These are phyloP conservation scores for Hyalella azteca DNA, from an alignment of 2,888 invertebrate genomes.

Conservation along the genomic window DNA sequence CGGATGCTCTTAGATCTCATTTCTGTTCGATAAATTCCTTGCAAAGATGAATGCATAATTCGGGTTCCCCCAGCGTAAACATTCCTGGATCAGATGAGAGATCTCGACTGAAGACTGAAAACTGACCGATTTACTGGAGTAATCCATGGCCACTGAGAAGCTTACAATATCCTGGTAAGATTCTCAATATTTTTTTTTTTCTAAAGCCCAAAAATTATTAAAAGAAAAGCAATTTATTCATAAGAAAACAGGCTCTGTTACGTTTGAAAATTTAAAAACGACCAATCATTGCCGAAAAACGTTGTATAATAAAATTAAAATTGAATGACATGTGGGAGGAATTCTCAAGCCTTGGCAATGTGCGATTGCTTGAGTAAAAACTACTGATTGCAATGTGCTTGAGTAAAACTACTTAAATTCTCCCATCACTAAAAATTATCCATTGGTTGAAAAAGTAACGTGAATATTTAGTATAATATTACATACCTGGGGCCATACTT, in stretches of 20 bases:
- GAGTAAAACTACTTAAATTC: no score
- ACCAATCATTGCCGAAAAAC: not conserved
- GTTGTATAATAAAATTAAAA: not conserved
- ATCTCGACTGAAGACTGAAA: not conserved
- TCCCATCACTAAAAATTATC: no score
- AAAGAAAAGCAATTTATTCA: not conserved
- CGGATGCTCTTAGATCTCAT: slow-evolving; percentile 25
- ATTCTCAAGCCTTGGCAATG: no score
- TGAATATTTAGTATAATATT: no score
- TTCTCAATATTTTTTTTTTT: not conserved
- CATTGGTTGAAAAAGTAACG: no score
- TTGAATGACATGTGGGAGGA: no score
- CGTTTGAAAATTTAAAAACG: not conserved
- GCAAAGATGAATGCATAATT: slow-evolving; percentile 16
- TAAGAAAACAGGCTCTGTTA: not conserved
- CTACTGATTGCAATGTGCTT: no score
- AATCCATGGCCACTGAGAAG: not conserved
- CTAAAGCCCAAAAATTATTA: not conserved
- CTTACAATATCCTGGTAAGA: not conserved
- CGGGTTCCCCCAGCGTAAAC: not conserved
- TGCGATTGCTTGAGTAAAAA: no score
- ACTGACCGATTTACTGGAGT: not conserved
- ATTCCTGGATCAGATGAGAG: slow-evolving; percentile 22
- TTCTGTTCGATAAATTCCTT: slow-evolving; percentile 3
- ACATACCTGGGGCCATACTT: no score